Evolutionary conservation across 1,140 invertebrate species (phyloP).

Genomic region (Lucilia cuprina): DNA sequence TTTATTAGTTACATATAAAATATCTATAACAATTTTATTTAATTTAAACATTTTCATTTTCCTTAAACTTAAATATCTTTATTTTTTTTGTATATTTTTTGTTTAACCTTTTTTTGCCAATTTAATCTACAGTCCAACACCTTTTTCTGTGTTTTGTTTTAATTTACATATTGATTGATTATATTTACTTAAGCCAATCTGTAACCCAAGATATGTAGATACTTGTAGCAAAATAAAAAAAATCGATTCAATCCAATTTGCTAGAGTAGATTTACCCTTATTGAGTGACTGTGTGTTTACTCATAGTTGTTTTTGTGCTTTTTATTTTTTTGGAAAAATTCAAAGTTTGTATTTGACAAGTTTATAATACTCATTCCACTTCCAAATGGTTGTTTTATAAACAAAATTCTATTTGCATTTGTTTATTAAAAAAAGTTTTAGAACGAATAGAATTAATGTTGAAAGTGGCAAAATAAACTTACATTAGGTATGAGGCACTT

Average conservation of each 20-base stretch:
- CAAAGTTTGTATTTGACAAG: conserved; percentile 1
- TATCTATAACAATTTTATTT: too few species aligned
- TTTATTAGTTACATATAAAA: too few species aligned
- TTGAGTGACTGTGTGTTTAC: background rate
- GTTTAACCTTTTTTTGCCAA: conserved; percentile 8
- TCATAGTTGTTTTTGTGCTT: background rate
- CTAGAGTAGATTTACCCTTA: background rate
- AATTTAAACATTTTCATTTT: too few species aligned
- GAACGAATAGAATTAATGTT: too few species aligned
- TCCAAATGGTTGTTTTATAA: too few species aligned
- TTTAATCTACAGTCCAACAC: background rate
- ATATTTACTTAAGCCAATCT: conserved; percentile 12
- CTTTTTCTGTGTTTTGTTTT: background rate
- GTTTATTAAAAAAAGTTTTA: too few species aligned
- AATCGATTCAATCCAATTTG: background rate
- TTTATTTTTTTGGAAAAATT: background rate
- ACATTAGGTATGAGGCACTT: too few species aligned
- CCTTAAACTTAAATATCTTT: too few species aligned
- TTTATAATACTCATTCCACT: background rate
- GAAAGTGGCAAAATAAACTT: too few species aligned
- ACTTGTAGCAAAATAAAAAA: background rate
- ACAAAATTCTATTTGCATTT: too few species aligned
- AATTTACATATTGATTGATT: conserved; percentile 37
- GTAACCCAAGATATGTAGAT: background rate
- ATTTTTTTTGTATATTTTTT: background rate